phyloP scores from a whole-genome alignment of 2,797 vertebrate genomes.

The Parauchenoglanis ngamensis region DNA sequence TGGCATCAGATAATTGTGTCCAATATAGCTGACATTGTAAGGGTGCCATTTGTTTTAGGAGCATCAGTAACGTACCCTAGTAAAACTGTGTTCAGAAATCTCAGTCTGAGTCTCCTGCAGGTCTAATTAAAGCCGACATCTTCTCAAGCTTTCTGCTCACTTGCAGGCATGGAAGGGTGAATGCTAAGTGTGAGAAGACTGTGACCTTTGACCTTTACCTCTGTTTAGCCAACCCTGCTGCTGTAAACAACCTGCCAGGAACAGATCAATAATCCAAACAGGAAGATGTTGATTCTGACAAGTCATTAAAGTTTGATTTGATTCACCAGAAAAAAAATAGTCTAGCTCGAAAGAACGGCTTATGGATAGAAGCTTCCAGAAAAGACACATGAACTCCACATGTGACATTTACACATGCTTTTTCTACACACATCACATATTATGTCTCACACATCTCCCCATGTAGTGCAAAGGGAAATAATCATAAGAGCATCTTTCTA shows the following conservation, averaged over 20 bases:
- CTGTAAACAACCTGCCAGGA: conserved; percentile 33
- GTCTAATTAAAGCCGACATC: not conserved
- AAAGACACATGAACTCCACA: not conserved
- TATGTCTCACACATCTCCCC: not conserved
- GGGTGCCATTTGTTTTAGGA: no score
- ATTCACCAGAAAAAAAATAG: not conserved
- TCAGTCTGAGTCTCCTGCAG: not conserved
- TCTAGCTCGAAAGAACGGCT: not conserved
- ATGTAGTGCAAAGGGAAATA: not conserved
- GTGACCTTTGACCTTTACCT: conserved; percentile 2
- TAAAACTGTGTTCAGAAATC: not conserved
- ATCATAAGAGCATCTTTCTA: not conserved
- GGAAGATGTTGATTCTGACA: conserved; percentile 29
- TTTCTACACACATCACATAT: not conserved
- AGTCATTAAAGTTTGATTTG: conserved; percentile 38
- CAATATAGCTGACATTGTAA: no score
- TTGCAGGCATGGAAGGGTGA: not conserved
- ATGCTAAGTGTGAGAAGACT: not conserved
- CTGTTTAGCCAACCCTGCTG: not conserved
- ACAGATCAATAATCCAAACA: conserved; percentile 44
- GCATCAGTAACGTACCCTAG: no score
- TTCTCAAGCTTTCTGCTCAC: not conserved
- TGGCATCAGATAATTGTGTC: no score
- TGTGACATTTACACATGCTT: not conserved
- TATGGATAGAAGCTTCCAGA: not conserved